Evolutionary conservation across 1,140 invertebrate genomes (phyloP).

Genomic region (Drosophila kohkoa): DNA sequence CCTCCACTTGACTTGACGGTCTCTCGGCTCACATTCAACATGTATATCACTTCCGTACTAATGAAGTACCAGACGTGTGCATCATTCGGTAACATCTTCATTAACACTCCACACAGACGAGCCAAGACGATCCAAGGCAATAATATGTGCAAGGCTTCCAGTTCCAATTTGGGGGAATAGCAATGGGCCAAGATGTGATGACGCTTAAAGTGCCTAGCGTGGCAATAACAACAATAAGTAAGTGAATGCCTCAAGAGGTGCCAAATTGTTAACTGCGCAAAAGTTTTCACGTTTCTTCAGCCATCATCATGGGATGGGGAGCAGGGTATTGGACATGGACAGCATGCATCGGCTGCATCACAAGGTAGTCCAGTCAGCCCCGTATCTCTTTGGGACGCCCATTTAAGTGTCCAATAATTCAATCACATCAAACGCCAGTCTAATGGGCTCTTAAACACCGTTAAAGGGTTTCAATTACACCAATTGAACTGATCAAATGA

Average conservation of each 20-base stretch:
- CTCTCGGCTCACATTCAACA: constrained; percentile 48
- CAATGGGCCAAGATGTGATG: constrained; percentile 44
- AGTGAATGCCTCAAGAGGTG: constrained; percentile 36
- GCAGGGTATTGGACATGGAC: constrained; percentile 24
- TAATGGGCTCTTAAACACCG: constrained; percentile 72
- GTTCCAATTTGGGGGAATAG: constrained; percentile 30
- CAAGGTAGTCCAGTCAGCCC: constrained; percentile 12
- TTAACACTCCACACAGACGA: constrained; percentile 46
- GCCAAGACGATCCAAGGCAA: constrained; percentile 25
- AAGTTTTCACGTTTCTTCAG: constrained; percentile 46
- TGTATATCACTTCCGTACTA: constrained; percentile 79
- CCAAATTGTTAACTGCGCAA: constrained; percentile 53
- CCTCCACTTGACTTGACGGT: constrained; percentile 32
- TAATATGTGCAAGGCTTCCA: constrained; percentile 62
- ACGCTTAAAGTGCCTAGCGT: constrained; percentile 28
- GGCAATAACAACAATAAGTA: constrained; percentile 14
- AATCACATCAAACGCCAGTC: constrained; percentile 77
- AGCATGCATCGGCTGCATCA: constrained; percentile 24
- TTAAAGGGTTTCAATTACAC: constrained; percentile 80
- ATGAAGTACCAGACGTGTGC: constrained; percentile 57
- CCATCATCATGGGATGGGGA: background rate
- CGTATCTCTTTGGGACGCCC: constrained; percentile 62
- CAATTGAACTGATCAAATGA: constrained; percentile 49
- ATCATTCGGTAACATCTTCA: constrained; percentile 70
- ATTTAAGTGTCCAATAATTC: constrained; percentile 83